Evolutionary conservation across 1,140 invertebrate genomes (phyloP), one percentile per base, ranked within the genome.

Genomic region (Magallana gigas): DNA sequence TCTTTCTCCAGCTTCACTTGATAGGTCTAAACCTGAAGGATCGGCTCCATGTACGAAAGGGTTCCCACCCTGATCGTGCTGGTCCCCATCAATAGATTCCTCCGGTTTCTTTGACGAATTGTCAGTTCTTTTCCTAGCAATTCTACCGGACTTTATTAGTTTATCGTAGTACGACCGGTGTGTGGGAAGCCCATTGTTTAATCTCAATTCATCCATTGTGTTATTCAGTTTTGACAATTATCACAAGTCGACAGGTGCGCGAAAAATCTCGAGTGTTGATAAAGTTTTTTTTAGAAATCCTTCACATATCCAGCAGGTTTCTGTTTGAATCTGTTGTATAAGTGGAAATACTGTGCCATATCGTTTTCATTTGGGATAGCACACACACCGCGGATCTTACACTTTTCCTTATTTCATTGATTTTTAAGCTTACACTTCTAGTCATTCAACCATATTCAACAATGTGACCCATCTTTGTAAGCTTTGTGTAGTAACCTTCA

Each of bases 401-500:
- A 81, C 23, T 48, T 81, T 18, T 29, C 48, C 76, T 16, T 59
- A 58, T 9, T 57, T 83, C 56, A 83, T 57, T 83, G 82, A 58
- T 83, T 57, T 83, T 68, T 8, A 29, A 18, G 64, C 0, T 68
- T 11, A 59, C 56, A 16, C 56, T 48, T n/a, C 18, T 16, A 58
- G 82, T 83, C 57, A 59, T 59, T 57, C 57, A 23, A 16, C 14
- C 80, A 86, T 86, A 68, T 68, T 81, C 85, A 71, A 68, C 76
- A 62, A 82, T 84, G 76, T 88, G 60, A 84, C 36, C 87, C 83
- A 62, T 80, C 59, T 80, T 48, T 11, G 68, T 71, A 29, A 83
- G 87, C 87, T 88, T 88, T 86, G 87, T 88, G 87, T 88, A 88
- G 87, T 88, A 86, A 88, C 87, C 87, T 58, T 86, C 57, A 62